Conservation (phyloP, 2,888 invertebrate genomes). For the Caenorhabditis auriculariae region DNA sequence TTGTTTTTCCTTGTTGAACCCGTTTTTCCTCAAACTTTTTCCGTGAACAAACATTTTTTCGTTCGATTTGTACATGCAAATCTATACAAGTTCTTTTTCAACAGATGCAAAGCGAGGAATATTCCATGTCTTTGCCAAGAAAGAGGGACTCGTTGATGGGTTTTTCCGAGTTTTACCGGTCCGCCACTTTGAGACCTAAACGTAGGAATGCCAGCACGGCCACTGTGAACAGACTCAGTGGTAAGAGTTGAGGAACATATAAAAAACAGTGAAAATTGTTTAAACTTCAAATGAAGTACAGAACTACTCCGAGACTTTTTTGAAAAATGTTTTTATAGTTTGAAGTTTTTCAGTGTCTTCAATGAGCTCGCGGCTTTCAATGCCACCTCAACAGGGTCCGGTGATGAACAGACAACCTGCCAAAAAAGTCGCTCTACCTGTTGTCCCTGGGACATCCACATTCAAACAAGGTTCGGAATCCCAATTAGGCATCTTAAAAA, state of each 20-base stretch:
- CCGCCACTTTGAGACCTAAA: constrained; percentile 21
- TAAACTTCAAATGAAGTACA: background rate
- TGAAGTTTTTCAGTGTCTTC: background rate
- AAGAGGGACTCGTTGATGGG: constrained; percentile 4
- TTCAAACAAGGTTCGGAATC: no score
- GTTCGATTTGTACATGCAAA: no score
- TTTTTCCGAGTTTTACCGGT: constrained; percentile 9
- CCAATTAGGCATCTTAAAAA: no score
- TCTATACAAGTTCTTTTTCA: background rate
- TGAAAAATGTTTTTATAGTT: background rate
- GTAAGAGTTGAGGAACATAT: constrained; percentile 2
- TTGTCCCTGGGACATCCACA: background rate
- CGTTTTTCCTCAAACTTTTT: background rate
- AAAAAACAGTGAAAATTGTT: background rate
- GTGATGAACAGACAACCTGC: background rate
- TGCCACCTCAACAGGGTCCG: background rate
- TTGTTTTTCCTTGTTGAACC: background rate
- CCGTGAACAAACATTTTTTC: no score
- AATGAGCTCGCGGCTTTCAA: background rate
- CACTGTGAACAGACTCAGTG: constrained; percentile 17
- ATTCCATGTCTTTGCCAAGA: constrained; percentile 10
- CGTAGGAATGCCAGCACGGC: constrained; percentile 4
- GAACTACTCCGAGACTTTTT: background rate
- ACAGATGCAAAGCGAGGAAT: background rate
- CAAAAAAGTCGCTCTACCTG: background rate